These are phyloP conservation scores for Lutraria lutraria DNA, from an alignment of 2,888 invertebrate genomes.

Conservation along the genomic window DNA sequence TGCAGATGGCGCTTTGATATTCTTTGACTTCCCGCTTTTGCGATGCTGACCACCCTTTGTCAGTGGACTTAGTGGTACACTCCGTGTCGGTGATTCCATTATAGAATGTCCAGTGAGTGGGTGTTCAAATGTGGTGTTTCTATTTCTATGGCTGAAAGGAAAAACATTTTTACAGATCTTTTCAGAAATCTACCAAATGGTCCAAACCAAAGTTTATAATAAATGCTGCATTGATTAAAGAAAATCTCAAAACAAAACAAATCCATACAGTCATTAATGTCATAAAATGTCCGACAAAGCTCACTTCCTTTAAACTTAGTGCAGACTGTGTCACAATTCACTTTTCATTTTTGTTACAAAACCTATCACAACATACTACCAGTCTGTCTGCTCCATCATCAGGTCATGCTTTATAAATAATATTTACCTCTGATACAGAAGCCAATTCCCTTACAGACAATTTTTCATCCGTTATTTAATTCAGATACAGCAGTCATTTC, in stretches of 20 bases:
- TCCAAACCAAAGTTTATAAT: no score
- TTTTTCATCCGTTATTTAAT: no score
- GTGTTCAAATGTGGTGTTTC: constrained; percentile 82
- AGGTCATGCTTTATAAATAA: no score
- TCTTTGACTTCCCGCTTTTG: constrained; percentile 59
- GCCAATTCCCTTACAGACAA: no score
- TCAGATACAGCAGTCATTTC: no score
- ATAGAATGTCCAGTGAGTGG: constrained; percentile 78
- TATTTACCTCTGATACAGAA: no score
- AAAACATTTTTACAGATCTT: no score
- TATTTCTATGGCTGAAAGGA: constrained; percentile 83
- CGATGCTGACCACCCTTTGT: constrained; percentile 40
- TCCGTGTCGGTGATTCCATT: constrained; percentile 53
- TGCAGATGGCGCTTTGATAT: constrained; percentile 90
- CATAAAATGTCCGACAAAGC: neutral
- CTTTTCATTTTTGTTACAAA: neutral
- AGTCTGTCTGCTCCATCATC: no score
- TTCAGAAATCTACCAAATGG: no score
- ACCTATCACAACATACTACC: no score
- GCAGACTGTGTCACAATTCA: neutral
- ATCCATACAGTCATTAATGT: neutral
- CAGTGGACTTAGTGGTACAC: constrained; percentile 52
- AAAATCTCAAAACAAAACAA: neutral
- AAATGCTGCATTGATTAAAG: neutral
- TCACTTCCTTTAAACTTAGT: neutral